phyloP scores from a whole-genome alignment of 1,140 invertebrate species.

The Theocolax elegans region DNA sequence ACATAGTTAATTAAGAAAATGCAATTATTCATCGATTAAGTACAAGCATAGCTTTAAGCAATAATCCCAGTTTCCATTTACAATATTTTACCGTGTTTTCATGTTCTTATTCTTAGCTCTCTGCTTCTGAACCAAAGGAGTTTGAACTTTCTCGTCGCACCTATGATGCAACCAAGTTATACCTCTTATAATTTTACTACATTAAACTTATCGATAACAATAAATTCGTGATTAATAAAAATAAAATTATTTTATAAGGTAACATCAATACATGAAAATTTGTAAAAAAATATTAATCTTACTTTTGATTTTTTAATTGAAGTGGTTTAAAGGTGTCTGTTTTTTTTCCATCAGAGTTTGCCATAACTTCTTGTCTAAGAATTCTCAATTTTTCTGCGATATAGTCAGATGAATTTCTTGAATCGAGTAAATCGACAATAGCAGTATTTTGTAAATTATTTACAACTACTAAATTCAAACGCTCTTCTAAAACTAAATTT shows the following conservation, averaged over 20 bases:
- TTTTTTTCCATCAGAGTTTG: conserved; percentile 29
- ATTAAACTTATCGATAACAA: background rate
- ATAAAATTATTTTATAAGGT: background rate
- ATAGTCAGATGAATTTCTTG: background rate
- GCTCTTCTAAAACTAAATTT: conserved; percentile 63
- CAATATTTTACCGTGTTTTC: conserved; percentile 51
- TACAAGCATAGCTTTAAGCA: conserved; percentile 29
- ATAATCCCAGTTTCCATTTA: conserved; percentile 24
- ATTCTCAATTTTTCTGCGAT: conserved; percentile 6
- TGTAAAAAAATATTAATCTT: conserved; percentile 20
- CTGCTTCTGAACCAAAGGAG: conserved; percentile 42
- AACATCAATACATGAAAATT: too few species aligned
- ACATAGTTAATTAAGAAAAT: background rate
- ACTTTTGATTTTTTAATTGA: conserved; percentile 43
- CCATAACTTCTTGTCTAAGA: background rate
- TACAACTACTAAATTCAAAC: conserved; percentile 70
- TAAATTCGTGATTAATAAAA: too few species aligned
- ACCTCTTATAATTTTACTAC: conserved; percentile 26
- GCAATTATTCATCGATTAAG: background rate
- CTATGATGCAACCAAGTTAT: conserved; percentile 45
- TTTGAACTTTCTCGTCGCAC: conserved; percentile 46
- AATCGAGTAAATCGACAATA: conserved; percentile 31
- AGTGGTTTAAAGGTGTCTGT: conserved; percentile 9
- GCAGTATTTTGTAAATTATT: conserved; percentile 43
- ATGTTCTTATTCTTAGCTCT: conserved; percentile 48